These are phyloP conservation scores for Suricata suricatta DNA, from an alignment of 2,113 vertebrate genomes.

Conservation along the genomic window DNA sequence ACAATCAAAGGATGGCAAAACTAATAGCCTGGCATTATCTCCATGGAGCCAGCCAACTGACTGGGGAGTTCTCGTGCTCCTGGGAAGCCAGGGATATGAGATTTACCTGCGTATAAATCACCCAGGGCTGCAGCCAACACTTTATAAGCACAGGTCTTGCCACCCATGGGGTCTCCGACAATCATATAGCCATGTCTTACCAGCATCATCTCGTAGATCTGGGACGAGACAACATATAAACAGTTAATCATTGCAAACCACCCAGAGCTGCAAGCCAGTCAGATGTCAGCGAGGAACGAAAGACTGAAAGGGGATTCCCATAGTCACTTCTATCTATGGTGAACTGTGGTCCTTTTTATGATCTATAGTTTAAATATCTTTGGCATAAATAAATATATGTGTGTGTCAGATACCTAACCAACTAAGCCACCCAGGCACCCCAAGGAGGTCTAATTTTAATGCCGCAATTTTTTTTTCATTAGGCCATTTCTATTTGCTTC, in stretches of 20 bases:
- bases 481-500: too few species aligned
- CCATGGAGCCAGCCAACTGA: background rate
- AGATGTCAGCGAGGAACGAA: background rate
- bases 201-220: constrained; percentile 98
- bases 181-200: constrained; percentile 97
- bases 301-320: background rate
- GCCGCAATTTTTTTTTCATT: too few species aligned
- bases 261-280: background rate
- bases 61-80: background rate
- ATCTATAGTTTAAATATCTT: background rate
- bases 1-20: constrained; percentile 10
- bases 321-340: background rate
- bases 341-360: background rate
- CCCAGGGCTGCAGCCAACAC: constrained; percentile 90
- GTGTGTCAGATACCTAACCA: background rate
- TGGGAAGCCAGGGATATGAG: background rate
- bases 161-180: constrained; percentile 92
- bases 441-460: background rate
- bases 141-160: constrained; percentile 93
- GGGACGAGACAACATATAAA: constrained; percentile 32
- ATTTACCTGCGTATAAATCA: constrained; percentile 87
- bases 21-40: constrained; percentile 25
- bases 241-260: background rate
- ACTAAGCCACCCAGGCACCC: too few species aligned
- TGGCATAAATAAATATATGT: background rate